Base-by-base conservation (phyloP, 2,113 vertebrate species). In the Brachypodius melanocephalos region DNA sequence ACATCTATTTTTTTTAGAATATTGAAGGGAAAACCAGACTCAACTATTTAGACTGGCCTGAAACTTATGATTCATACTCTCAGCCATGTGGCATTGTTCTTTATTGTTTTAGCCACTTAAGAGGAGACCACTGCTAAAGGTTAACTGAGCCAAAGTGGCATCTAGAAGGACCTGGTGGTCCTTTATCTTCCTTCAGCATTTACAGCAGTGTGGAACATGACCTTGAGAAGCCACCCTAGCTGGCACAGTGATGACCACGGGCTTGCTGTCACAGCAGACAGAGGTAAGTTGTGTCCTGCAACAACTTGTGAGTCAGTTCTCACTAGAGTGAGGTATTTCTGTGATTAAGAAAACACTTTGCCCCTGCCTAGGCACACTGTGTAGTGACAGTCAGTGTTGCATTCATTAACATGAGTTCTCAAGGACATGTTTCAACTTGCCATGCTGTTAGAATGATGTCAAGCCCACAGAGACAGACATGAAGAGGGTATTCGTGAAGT, bases 381-480 rank as follows among this genome's bases (percentile, higher is more conserved):
- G 68, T 71, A 88, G 88, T 63, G 80, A 81, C 40, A 5, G 85
- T 93, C 92, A 88, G 84, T 5, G 0, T 63, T 90, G 79, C 68
- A 90, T 96, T 94, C 54, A 55, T 88, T 96, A 96, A 84, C 8
- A 5, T 55, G 93, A 95, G 75, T 90, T 92, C 74, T 85, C 93
- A 95, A 96, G 95, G 77, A 91, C 95, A 43, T 51, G 74, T 94
- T 96, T 92, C 93, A 95, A 67, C 82, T 93, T 95, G 94, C 94
- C 85, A 57, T 68, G 68, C 73, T 90, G 79, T 74, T 92, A 67
- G 75, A 71, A 65, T 61, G 90, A 88, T 90, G 93, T 90, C 73
- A 92, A 95, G 19, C 69, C 94, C 68, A 57, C 86, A 68, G 90
- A 95, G 91, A 93, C 80, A 55, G 84, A 82, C 74, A 85, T 67